Base-by-base conservation (phyloP, 2,113 vertebrate species). In the Nymphicus hollandicus region DNA sequence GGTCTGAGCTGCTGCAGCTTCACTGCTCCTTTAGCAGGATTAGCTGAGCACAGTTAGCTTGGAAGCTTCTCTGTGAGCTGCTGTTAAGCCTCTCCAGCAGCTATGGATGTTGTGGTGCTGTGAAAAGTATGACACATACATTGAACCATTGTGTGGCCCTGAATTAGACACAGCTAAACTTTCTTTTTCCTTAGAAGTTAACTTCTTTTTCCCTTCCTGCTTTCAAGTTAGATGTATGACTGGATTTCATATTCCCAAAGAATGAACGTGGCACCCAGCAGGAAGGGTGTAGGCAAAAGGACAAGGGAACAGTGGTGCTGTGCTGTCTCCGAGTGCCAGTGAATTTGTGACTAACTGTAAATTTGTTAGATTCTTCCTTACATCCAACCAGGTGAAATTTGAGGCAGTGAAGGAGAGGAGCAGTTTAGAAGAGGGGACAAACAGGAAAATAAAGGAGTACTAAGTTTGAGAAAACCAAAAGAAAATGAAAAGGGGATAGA, bases 141-240 rank as follows among this genome's bases (percentile, higher is more conserved):
- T 86, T 86, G 56, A 91, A 52, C 56, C 65, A 76, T 91, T 91
- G 89, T 89, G 83, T 71, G 77, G 47, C 61, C 5, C 1, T 68
- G 88, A 80, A 93, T 91, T 86, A 91, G 52, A 44, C 0, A 1
- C 44, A 94, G 52, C 73, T 90, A 61, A 81, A 88, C 82, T 88
- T 96, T 86, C 79, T 83, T 96, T 92, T 79, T 88, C 60, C 46
- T 86, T 79, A 44, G 33, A 70, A 85, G 71, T 82, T 93, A 55
- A 86, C 92, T 96, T 96, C 29, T 93, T 91, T 94, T 94, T 96
- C 41, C 53, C 28, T 81, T 94, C 61, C 76, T 93, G 86, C 72
- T 88, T 94, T 86, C 56, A 41, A 53, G 39, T 89, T 80, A 81
- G 58, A 55, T 81, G 63, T 73, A 4, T 88, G 50, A 43, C 43